Conservation (phyloP, 2,888 invertebrate genomes). For the Parasteatoda lunata region DNA sequence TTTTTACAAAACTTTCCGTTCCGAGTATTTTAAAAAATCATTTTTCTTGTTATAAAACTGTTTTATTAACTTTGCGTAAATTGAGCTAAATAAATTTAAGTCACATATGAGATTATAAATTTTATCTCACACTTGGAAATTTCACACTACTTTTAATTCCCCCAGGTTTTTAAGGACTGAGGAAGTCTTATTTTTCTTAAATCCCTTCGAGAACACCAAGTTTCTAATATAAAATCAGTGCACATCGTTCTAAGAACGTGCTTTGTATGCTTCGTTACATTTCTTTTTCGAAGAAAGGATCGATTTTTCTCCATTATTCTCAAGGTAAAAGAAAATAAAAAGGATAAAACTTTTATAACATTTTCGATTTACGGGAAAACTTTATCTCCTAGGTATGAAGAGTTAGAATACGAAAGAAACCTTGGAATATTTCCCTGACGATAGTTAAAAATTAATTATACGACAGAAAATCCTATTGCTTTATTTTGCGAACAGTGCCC, state of each 20-base stretch:
- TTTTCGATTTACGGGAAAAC: constrained; percentile 3
- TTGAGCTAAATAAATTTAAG: too few species aligned
- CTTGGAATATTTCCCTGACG: too few species aligned
- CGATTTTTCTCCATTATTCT: constrained; percentile 5
- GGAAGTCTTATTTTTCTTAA: not conserved
- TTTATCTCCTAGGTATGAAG: not conserved
- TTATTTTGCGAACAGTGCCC: too few species aligned
- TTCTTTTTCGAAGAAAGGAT: not conserved
- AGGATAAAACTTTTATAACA: not conserved
- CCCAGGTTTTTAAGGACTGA: not conserved
- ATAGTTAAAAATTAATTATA: too few species aligned
- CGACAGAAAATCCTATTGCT: too few species aligned
- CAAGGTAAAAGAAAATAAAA: not conserved
- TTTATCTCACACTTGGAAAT: not conserved
- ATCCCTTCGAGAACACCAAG: not conserved
- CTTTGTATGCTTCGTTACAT: constrained; percentile 2
- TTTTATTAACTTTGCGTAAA: too few species aligned
- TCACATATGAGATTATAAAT: too few species aligned
- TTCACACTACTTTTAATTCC: constrained; percentile 1
- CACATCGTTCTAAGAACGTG: not conserved
- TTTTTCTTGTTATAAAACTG: too few species aligned
- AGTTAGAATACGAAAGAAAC: not conserved
- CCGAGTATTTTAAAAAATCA: too few species aligned
- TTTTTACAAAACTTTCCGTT: too few species aligned
- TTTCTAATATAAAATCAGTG: not conserved